A percentile compares a stretch with the other conserved stretches of the same genome.
phyloP scores from a whole-genome alignment of 2,113 vertebrate genomes.

The Aepyceros melampus region DNA sequence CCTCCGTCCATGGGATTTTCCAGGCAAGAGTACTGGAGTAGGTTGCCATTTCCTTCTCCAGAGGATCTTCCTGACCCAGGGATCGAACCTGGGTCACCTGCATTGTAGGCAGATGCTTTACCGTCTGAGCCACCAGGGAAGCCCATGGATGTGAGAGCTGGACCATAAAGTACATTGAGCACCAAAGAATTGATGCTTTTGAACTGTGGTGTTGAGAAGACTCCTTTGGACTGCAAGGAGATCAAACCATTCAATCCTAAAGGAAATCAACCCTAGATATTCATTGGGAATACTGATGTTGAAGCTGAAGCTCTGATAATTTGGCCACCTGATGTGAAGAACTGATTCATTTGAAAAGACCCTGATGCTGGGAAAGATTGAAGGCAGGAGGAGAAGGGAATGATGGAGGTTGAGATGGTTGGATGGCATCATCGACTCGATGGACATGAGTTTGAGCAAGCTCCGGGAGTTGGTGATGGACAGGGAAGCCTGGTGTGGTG shows the following conservation, averaged over 20 bases:
- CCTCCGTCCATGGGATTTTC: too few species aligned
- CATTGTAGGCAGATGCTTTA: too few species aligned
- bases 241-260: not conserved
- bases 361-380: not conserved
- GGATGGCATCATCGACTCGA: not conserved
- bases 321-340: not conserved
- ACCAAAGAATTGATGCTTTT: not conserved
- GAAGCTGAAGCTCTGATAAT: not conserved
- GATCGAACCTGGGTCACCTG: fast-evolving
- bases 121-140: too few species aligned
- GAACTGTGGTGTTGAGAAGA: not conserved
- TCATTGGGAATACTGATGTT: not conserved
- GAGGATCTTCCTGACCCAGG: too few species aligned
- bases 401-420: not conserved
- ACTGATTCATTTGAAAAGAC: not conserved
- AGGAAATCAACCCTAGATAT: not conserved
- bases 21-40: too few species aligned
- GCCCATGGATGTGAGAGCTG: not conserved
- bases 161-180: not conserved
- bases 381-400: not conserved
- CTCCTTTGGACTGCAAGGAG: not conserved
- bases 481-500: not conserved
- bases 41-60: too few species aligned
- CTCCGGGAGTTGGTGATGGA: not conserved
- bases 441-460: not conserved